Conservation (phyloP, 1,140 invertebrate genomes). For the Leucophenga varia region DNA sequence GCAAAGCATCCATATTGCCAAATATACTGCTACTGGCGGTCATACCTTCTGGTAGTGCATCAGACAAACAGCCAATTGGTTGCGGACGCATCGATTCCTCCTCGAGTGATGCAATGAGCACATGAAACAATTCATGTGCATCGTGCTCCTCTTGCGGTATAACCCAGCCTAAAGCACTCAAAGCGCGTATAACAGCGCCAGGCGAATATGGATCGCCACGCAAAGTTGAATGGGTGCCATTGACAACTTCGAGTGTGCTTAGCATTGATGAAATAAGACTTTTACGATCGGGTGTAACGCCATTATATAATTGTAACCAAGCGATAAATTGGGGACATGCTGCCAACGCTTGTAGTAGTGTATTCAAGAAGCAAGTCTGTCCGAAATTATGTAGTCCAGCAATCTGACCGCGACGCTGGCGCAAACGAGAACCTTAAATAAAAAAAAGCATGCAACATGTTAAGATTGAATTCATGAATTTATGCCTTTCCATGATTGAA, state of each 20-base stretch:
- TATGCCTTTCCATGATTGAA: background rate
- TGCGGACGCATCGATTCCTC: slow-evolving; percentile 69
- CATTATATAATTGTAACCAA: slow-evolving; percentile 72
- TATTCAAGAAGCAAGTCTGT: slow-evolving; percentile 85
- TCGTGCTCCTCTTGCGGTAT: slow-evolving; percentile 89
- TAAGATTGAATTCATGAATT: background rate
- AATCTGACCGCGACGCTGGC: slow-evolving; percentile 68
- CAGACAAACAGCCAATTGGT: slow-evolving; percentile 67
- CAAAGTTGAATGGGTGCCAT: slow-evolving; percentile 72
- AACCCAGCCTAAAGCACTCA: slow-evolving; percentile 77
- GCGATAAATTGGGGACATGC: slow-evolving; percentile 73
- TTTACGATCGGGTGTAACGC: slow-evolving; percentile 59
- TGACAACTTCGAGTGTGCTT: slow-evolving; percentile 71
- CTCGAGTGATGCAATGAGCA: slow-evolving; percentile 81
- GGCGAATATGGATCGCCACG: slow-evolving; percentile 69
- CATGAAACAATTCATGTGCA: slow-evolving; percentile 88
- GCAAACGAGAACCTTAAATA: slow-evolving; percentile 57
- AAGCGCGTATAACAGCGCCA: slow-evolving; percentile 72
- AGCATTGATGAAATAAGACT: slow-evolving; percentile 67
- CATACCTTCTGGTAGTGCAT: slow-evolving; percentile 61
- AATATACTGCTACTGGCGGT: too few species aligned
- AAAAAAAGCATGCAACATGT: background rate
- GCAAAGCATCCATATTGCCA: too few species aligned
- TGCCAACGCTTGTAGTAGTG: slow-evolving; percentile 79
- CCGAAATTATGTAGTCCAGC: slow-evolving; percentile 82